Percentiles rank a stretch among this genome's conserved stretches.
phyloP scores from a whole-genome alignment of 2,113 vertebrate genomes.

The Hoplias malabaricus region DNA sequence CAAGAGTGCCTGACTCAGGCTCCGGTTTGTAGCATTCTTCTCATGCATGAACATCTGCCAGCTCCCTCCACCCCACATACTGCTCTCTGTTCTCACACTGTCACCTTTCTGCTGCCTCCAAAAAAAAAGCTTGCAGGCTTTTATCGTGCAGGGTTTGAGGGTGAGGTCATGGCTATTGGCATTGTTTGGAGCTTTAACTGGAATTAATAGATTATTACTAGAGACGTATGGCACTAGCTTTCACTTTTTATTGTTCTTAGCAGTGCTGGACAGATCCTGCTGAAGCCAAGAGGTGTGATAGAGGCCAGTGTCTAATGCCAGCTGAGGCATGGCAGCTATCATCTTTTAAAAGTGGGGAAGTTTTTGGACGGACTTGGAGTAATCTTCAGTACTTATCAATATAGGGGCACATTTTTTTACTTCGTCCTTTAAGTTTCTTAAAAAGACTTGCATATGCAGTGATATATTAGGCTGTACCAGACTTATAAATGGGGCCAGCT shows the following conservation, averaged over 20 bases:
- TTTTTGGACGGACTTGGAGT: too few relatives aligned
- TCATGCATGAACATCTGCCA: neutral
- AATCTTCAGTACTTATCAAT: too few relatives aligned
- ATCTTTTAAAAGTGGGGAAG: too few relatives aligned
- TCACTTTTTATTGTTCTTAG: conserved; percentile 40
- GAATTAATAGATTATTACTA: conserved; percentile 33
- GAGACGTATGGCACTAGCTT: neutral
- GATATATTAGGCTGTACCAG: too few relatives aligned
- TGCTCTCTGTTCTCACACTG: neutral
- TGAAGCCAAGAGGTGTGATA: neutral
- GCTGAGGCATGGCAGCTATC: neutral
- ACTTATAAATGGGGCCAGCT: too few relatives aligned
- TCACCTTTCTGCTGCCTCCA: neutral
- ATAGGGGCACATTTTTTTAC: too few relatives aligned
- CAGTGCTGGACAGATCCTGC: neutral
- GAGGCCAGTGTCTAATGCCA: conserved; percentile 8
- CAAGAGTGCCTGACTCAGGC: neutral
- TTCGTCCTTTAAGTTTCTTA: too few relatives aligned
- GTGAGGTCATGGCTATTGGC: conserved; percentile 37
- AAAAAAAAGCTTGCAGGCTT: neutral
- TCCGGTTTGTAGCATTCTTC: neutral
- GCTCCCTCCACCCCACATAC: neutral
- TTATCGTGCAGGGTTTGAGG: conserved; percentile 1
- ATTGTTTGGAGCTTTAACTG: conserved; percentile 34
- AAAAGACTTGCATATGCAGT: too few relatives aligned